Conservation (phyloP, 2,797 vertebrate species). For the Petrocephalus schoutedeni region DNA sequence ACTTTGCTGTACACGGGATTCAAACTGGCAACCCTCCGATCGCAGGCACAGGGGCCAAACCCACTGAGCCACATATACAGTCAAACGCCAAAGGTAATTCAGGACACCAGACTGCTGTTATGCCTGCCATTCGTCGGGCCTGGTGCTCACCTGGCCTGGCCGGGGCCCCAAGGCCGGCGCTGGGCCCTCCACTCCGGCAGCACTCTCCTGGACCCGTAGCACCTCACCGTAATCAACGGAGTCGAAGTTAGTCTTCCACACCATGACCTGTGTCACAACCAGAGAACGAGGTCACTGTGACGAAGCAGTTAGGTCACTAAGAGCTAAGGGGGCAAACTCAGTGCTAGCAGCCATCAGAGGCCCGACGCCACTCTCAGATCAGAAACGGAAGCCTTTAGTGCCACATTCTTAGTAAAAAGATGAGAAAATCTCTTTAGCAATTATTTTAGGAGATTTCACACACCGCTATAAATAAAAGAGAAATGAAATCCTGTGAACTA, state of each 20-base stretch:
- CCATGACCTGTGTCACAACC: constrained; percentile 75
- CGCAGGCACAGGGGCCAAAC: neutral
- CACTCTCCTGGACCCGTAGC: constrained; percentile 49
- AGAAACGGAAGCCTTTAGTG: neutral
- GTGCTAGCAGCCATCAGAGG: neutral
- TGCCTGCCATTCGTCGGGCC: neutral
- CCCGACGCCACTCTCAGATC: neutral
- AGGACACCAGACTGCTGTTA: neutral
- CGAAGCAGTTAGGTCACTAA: neutral
- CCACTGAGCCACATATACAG: neutral
- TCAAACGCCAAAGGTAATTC: neutral
- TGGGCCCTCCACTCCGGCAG: constrained; percentile 30
- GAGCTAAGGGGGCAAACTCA: neutral
- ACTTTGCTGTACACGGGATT: neutral
- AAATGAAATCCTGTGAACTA: constrained; percentile 1
- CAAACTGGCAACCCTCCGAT: neutral
- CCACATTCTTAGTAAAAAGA: neutral
- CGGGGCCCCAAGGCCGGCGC: neutral
- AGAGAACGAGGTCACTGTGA: neutral
- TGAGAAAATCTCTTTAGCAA: neutral
- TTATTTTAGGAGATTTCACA: constrained; percentile 1
- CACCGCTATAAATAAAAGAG: neutral
- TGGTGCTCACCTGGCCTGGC: neutral
- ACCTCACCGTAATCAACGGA: constrained; percentile 52
- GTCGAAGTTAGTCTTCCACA: constrained; percentile 92